Percentiles rank a stretch among this genome's conserved stretches.
These are phyloP conservation scores for Drosophila nikananu DNA, from an alignment of 1,140 invertebrate species.

Conservation along the genomic window DNA sequence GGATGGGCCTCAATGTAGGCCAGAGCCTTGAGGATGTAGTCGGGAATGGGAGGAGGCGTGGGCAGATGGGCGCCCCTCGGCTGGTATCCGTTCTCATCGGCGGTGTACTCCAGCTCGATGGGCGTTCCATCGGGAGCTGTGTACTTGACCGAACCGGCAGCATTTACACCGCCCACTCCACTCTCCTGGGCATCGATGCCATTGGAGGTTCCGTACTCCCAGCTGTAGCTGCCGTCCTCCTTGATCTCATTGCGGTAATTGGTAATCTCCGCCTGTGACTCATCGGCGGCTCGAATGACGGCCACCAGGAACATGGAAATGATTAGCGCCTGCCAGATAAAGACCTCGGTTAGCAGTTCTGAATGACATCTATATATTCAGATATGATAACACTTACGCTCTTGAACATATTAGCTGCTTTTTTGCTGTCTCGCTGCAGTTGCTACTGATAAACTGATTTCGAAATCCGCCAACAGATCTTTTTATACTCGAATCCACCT, in stretches of 20 bases:
- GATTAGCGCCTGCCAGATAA: conserved; percentile 43
- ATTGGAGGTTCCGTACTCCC: conserved; percentile 87
- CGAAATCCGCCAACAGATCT: conserved; percentile 30
- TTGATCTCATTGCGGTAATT: conserved; percentile 86
- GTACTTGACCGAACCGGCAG: conserved; percentile 61
- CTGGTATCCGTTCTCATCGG: conserved; percentile 92
- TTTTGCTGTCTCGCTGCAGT: conserved; percentile 26
- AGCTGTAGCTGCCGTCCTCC: conserved; percentile 86
- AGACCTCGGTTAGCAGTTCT: background rate
- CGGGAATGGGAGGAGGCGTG: conserved; percentile 92
- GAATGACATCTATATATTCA: background rate
- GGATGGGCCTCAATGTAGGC: conserved; percentile 87
- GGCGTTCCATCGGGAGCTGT: conserved; percentile 85
- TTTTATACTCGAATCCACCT: conserved; percentile 57
- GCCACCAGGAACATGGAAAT: conserved; percentile 49
- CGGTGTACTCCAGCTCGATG: conserved; percentile 88
- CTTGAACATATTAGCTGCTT: conserved; percentile 50
- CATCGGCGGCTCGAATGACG: conserved; percentile 51
- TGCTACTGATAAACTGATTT: conserved; percentile 61
- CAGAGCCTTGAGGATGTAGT: conserved; percentile 87
- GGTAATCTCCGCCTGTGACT: conserved; percentile 61
- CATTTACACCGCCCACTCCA: conserved; percentile 80
- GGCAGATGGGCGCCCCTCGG: conserved; percentile 90
- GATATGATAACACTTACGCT: conserved; percentile 44
- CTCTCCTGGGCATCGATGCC: conserved; percentile 87